Evolutionary conservation across 1,140 invertebrate genomes (phyloP).

Genomic region (Drosophila pallidifrons): DNA sequence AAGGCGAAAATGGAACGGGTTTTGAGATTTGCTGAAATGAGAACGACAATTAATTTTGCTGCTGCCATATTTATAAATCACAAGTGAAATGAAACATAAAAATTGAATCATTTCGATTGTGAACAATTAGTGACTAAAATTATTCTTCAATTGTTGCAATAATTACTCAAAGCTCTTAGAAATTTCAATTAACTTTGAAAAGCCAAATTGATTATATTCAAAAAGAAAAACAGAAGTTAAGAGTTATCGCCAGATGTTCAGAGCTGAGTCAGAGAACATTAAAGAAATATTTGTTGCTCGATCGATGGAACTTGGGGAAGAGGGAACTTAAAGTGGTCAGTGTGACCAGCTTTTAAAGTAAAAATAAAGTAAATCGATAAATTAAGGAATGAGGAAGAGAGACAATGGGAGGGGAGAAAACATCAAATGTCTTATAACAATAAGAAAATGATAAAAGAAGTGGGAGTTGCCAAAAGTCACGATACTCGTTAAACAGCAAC

Average conservation of each 20-base stretch:
- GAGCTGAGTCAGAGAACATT: constrained; percentile 9
- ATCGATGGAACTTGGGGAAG: neutral
- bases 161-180: constrained; percentile 8
- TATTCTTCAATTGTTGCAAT: constrained; percentile 4
- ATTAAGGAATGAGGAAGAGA: constrained; percentile 7
- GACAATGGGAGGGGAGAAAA: constrained; percentile 5
- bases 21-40: neutral
- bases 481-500: constrained; percentile 22
- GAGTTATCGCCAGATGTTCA: constrained; percentile 11
- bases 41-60: neutral
- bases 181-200: neutral
- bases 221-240: constrained; percentile 11
- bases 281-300: neutral
- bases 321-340: neutral
- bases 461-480: constrained; percentile 79
- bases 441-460: constrained; percentile 63
- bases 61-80: neutral
- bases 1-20: constrained; percentile 8
- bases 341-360: neutral
- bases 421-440: constrained; percentile 18
- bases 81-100: neutral
- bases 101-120: constrained; percentile 12
- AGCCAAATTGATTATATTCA: constrained; percentile 1
- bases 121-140: neutral
- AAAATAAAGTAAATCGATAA: constrained; percentile 37